Evolutionary conservation across 2,113 vertebrate species (phyloP), one percentile per base, ranked within the genome.

Genomic region (Pelodiscus sinensis): DNA sequence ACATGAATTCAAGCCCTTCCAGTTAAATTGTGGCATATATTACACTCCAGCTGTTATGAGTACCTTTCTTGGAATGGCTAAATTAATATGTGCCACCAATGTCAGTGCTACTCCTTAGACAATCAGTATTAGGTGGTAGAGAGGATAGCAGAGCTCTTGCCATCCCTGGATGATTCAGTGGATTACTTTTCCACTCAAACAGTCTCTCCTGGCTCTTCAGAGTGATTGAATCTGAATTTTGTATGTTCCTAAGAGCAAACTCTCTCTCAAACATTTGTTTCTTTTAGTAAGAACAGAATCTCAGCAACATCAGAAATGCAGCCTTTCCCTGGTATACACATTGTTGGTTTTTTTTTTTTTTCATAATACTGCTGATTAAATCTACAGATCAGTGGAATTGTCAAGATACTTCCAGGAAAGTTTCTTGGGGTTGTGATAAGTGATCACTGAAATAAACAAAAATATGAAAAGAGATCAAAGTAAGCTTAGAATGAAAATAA

Each of bases 11-110:
- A 86, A 95, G 65, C 29, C 52, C 38, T 82, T 78, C 51, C 18
- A 24, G 16, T 86, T 91, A 86, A 94, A 21, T 44, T 57, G 82
- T 68, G 82, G 84, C 8, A 77, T 1, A 6, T 91, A 88, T 79
- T 44, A 85, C 31, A 24, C 88, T 89, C 52, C 54, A 95, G 80
- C 78, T 88, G 77, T 92, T 84, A 95, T 82, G 75, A 87, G 82
- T 88, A 31, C 1, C 6, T 83, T 93, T 96, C 21, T 94, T 88
- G 75, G 92, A 92, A 82, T 93, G 54, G 65, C 2, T 2, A 88
- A 90, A 94, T 65, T n/a, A 81, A 90, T 87, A 85, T 85, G 89
- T 92, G 88, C 90, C 90, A 82, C 92, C 85, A 68, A 79, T 29
- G 87, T 92, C 93, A 95, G 87, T 91, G 21, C 50, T 80, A 29